phyloP scores from a whole-genome alignment of 2,113 vertebrate species.

The Solea senegalensis region DNA sequence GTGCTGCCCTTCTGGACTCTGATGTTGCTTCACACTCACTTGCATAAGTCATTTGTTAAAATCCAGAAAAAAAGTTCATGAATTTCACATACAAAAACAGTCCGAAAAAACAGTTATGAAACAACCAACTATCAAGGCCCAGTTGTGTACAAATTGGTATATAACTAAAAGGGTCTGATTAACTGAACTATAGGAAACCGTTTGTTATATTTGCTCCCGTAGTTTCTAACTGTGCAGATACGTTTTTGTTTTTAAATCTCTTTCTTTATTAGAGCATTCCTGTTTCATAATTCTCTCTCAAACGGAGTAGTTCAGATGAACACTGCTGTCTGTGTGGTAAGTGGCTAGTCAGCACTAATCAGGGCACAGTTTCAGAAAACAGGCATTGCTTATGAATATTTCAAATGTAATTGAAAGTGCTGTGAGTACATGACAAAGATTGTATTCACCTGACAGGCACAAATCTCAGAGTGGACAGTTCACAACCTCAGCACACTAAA shows the following conservation, averaged over 20 bases:
- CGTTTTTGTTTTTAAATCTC: background rate
- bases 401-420: background rate
- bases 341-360: background rate
- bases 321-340: background rate
- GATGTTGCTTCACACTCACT: too few relatives aligned
- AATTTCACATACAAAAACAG: constrained; percentile 51
- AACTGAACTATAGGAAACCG: background rate
- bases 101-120: constrained; percentile 19
- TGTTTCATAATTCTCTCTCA: background rate
- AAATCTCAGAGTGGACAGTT: background rate
- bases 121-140: constrained; percentile 40
- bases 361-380: background rate
- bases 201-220: background rate
- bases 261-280: background rate
- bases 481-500: background rate
- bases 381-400: background rate
- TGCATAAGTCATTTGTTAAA: constrained; percentile 30
- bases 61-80: constrained; percentile 21
- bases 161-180: constrained; percentile 28
- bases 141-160: constrained; percentile 48
- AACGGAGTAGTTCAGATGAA: background rate
- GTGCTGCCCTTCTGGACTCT: background rate
- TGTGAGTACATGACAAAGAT: background rate
- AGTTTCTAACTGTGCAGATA: background rate
- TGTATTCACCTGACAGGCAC: background rate